phyloP scores from a whole-genome alignment of 1,140 invertebrate species.

The Pseudomyrmex dendroicus region DNA sequence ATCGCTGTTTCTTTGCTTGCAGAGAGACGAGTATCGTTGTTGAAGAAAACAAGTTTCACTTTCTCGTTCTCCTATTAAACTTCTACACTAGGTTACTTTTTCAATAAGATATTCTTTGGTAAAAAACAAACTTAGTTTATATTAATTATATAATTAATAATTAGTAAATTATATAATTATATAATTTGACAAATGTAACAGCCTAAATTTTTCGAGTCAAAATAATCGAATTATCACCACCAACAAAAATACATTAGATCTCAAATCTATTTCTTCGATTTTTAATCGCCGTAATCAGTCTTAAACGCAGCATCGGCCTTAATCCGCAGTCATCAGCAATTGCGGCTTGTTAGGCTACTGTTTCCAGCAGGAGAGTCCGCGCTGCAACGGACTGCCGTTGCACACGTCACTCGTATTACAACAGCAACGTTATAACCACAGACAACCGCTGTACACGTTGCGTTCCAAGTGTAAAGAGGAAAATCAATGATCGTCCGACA shows the following conservation, averaged over 20 bases:
- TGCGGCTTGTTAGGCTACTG: conserved; percentile 1
- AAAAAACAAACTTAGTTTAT: not conserved
- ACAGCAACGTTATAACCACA: not conserved
- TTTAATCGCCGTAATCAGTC: conserved; percentile 18
- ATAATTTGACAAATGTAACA: too few species aligned
- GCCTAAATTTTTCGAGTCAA: too few species aligned
- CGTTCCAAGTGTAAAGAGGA: not conserved
- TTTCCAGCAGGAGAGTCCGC: conserved; percentile 8
- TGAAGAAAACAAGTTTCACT: not conserved
- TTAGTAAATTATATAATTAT: too few species aligned
- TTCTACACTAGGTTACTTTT: too few species aligned
- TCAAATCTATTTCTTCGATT: not conserved
- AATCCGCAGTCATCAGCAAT: conserved; percentile 12
- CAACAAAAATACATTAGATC: not conserved
- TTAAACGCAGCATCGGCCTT: conserved; percentile 12
- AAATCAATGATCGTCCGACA: conserved; percentile 45
- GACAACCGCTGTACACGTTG: not conserved
- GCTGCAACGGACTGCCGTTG: not conserved
- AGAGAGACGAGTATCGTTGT: not conserved
- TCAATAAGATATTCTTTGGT: too few species aligned
- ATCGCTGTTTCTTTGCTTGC: not conserved
- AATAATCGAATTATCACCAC: too few species aligned
- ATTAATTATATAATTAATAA: not conserved
- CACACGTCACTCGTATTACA: not conserved
- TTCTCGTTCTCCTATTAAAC: not conserved